Conservation (phyloP, 2,888 invertebrate genomes). For the Caenorhabditis sulstoni region DNA sequence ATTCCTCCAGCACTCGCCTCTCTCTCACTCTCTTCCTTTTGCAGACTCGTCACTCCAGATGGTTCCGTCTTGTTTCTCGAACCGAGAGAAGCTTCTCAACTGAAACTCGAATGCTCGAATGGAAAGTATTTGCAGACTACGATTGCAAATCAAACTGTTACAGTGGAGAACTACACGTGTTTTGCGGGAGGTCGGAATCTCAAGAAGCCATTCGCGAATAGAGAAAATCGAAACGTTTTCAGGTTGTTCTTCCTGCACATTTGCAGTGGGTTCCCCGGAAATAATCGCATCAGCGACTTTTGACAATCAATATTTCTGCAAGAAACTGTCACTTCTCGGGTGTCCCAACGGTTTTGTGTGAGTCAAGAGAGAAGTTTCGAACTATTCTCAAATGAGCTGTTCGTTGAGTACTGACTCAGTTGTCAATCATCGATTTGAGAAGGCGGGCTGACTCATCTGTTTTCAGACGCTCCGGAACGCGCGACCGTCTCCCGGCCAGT, state of each 20-base stretch:
- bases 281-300: conserved; percentile 23
- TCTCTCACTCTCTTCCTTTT: not conserved
- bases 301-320: conserved; percentile 17
- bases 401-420: no score
- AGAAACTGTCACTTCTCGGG: conserved; percentile 29
- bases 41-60: conserved; percentile 13
- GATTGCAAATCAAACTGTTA: conserved; percentile 6
- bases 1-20: not conserved
- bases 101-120: conserved; percentile 21
- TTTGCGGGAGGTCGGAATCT: conserved; percentile 24
- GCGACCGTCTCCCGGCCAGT: conserved; percentile 12
- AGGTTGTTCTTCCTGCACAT: conserved; percentile 39
- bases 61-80: conserved; percentile 17
- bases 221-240: not conserved
- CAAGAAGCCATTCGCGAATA: no score
- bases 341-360: conserved; percentile 24
- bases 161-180: conserved; percentile 25
- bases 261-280: conserved; percentile 1
- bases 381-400: no score
- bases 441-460: conserved; percentile 5
- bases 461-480: conserved; percentile 21
- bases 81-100: conserved; percentile 6
- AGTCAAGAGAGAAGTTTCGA: no score
- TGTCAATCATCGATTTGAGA: no score
- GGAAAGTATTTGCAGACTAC: conserved; percentile 15